phyloP scores from a whole-genome alignment of 2,888 invertebrate species.

The Nomada ruficornis region DNA sequence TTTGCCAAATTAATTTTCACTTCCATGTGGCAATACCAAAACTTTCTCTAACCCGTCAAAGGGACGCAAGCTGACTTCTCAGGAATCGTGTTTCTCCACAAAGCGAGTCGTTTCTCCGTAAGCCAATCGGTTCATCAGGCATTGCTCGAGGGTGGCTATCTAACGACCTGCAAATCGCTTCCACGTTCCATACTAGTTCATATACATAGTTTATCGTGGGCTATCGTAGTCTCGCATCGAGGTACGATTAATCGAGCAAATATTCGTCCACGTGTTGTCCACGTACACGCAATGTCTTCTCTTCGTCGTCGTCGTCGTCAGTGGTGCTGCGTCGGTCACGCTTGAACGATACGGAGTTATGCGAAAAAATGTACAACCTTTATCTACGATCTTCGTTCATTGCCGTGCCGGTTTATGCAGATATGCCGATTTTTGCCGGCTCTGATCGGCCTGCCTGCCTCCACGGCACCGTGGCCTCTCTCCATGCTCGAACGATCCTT shows the following conservation, averaged over 20 bases:
- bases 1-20: no score
- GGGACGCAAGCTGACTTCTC: neutral
- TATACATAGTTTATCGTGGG: neutral
- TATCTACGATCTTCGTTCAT: slow-evolving; percentile 58
- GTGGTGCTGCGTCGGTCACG: slow-evolving; percentile 56
- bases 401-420: slow-evolving; percentile 59
- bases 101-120: slow-evolving; percentile 5
- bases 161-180: slow-evolving; percentile 30
- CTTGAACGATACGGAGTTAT: slow-evolving; percentile 59
- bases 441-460: slow-evolving; percentile 29
- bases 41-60: neutral
- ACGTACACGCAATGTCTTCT: slow-evolving; percentile 2
- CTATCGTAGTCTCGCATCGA: slow-evolving; percentile 16
- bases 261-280: slow-evolving; percentile 23
- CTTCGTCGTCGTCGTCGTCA: neutral
- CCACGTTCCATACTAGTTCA: neutral
- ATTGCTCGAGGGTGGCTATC: neutral
- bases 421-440: slow-evolving; percentile 59
- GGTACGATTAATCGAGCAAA: slow-evolving; percentile 15
- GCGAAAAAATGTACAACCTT: slow-evolving; percentile 57
- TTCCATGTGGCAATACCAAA: neutral
- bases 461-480: slow-evolving; percentile 32
- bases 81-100: neutral
- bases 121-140: neutral
- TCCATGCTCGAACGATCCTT: slow-evolving; percentile 37